Evolutionary conservation across 2,797 vertebrate species (phyloP), one percentile per base, ranked within the genome.

Genomic region (Cetoscarus ocellatus): DNA sequence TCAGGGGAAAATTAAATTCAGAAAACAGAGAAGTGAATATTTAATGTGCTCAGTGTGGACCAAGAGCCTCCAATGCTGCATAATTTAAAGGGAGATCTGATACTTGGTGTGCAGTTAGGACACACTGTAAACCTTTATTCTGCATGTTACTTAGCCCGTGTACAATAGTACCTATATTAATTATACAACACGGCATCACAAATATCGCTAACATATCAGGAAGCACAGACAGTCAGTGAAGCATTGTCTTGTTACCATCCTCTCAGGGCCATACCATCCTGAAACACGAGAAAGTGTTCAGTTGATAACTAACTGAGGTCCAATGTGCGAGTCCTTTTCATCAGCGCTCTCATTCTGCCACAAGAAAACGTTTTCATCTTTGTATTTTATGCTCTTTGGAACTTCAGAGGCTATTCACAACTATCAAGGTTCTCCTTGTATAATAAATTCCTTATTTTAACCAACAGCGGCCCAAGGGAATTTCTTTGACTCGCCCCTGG

Each of bases 341-440:
- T 66, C 55, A 45, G 19, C 39, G 57, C 39, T 75, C 60, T 68
- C 67, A 88, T 77, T 86, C 53, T 80, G 64, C 79, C 61, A 58
- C 5, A 18, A 45, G 10, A 3, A 48, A 80, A 72, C 8, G 38
- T 78, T 79, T 35, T 39, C 82, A 79, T 70, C 42, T 57, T 75
- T 50, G 53, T 70, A 43, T 75, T 62, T 65, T 38, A 61, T 2
- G 0, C 65, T 84, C 53, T 67, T 65, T 67, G 44, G 7, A 71
- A 27, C 13, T 64, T 45, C 19, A 67, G 15, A 71, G 64, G 53
- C 48, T 66, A 69, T 74, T 83, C 73, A 70, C 15, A 65, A 55
- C 17, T 8, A 73, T 68, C 75, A 83, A 84, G 74, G 86, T 73
- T 73, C 73, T 59, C 59, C 67, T 18, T 62, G 36, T 80, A 56